A percentile compares a stretch with the other conserved stretches of the same genome.
Evolutionary conservation across 2,113 vertebrate species (phyloP).

Genomic region (Sclerurus mexicanus): DNA sequence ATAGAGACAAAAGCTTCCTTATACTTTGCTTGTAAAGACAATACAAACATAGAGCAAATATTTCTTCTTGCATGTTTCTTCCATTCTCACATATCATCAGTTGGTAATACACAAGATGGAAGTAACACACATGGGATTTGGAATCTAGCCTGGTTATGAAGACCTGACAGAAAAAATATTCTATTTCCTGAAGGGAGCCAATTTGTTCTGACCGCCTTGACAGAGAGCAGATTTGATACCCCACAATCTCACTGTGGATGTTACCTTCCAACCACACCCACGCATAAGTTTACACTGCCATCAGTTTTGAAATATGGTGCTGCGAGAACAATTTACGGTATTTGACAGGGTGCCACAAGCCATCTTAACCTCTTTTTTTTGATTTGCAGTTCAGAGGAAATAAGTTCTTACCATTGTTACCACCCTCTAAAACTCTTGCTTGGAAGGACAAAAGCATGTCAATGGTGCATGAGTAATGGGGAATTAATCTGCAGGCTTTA

Average conservation of each 20-base stretch:
- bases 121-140: not conserved
- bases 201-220: not conserved
- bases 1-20: not conserved
- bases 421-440: not conserved
- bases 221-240: not conserved
- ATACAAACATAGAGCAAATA: not conserved
- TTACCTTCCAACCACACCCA: not conserved
- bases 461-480: not conserved
- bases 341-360: conserved; percentile 27
- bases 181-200: not conserved
- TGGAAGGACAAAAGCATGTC: not conserved
- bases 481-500: not conserved
- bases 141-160: not conserved
- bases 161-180: conserved; percentile 7
- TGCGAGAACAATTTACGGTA: not conserved
- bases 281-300: not conserved
- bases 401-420: not conserved
- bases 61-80: not conserved
- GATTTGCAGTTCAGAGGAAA: conserved; percentile 21
- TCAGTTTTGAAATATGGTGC: not conserved
- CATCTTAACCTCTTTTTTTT: not conserved
- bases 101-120: not conserved
- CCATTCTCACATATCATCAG: not conserved
- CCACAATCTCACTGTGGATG: not conserved
- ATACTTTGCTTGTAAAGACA: not conserved